These are phyloP conservation scores for Epistrophella euchroma DNA, from an alignment of 2,888 invertebrate genomes.

Conservation along the genomic window DNA sequence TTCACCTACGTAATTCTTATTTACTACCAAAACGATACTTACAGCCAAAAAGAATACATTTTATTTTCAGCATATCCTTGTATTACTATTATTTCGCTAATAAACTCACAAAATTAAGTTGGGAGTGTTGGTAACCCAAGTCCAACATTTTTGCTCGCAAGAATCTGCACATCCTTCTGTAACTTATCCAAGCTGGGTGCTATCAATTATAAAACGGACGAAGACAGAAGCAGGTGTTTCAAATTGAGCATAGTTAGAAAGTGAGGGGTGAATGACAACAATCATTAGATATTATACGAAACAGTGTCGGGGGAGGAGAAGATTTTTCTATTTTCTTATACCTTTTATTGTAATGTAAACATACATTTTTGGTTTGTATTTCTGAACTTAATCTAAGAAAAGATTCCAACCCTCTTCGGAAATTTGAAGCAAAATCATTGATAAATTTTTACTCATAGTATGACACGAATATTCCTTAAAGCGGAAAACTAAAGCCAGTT, in stretches of 20 bases:
- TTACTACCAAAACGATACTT: slow-evolving; percentile 56
- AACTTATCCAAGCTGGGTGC: slow-evolving; percentile 58
- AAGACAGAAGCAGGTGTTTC: slow-evolving; percentile 65
- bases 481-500: too few species aligned
- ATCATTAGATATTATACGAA: too few species aligned
- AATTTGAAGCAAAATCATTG: too few species aligned
- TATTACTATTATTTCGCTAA: slow-evolving; percentile 10
- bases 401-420: too few species aligned
- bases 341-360: too few species aligned
- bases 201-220: slow-evolving; percentile 57
- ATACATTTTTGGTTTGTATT: too few species aligned
- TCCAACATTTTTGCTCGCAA: slow-evolving; percentile 6
- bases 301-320: too few species aligned
- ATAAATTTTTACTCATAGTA: too few species aligned
- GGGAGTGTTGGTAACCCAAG: slow-evolving; percentile 4
- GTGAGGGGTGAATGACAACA: too few species aligned
- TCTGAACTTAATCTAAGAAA: too few species aligned
- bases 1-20: slow-evolving; percentile 74
- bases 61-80: slow-evolving; percentile 1
- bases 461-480: too few species aligned
- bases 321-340: too few species aligned
- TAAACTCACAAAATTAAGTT: slow-evolving; percentile 29
- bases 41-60: slow-evolving; percentile 38
- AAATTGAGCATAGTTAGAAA: slow-evolving; percentile 55
- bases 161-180: slow-evolving; percentile 45